Evolutionary conservation across 2,888 invertebrate genomes (phyloP).

Genomic region (Pomacea canaliculata): DNA sequence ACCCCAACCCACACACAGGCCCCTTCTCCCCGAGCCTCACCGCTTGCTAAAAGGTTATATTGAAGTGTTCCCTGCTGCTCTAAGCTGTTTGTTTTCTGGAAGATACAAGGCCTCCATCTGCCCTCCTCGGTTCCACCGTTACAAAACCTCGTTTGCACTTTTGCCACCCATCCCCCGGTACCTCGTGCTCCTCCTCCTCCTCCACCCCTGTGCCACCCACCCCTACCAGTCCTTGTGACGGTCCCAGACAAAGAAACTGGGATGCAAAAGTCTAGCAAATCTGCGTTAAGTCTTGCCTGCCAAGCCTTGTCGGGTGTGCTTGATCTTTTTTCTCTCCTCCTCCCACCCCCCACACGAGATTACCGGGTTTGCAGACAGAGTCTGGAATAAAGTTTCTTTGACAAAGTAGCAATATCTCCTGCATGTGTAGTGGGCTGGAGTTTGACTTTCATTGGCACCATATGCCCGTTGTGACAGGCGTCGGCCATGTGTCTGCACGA

Average conservation of each 20-base stretch:
- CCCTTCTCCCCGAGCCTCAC: conserved; percentile 1
- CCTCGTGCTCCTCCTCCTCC: background rate
- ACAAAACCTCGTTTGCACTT: conserved; percentile 17
- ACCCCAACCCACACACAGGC: background rate
- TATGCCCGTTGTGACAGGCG: conserved; percentile 20
- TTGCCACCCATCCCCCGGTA: conserved; percentile 1
- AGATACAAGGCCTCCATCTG: conserved; percentile 27
- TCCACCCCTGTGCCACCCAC: background rate
- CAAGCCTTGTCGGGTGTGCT: conserved; percentile 3
- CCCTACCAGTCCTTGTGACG: conserved; percentile 4
- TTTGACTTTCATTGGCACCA: conserved; percentile 24
- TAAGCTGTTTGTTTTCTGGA: conserved; percentile 24
- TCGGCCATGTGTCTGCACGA: background rate
- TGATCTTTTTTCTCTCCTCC: background rate
- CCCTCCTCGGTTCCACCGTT: conserved; percentile 8
- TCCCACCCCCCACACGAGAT: background rate
- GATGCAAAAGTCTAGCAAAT: conserved; percentile 12
- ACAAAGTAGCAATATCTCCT: conserved; percentile 26
- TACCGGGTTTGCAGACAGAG: conserved; percentile 7
- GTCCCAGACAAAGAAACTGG: conserved; percentile 21
- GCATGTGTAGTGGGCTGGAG: background rate
- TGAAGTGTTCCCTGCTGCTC: conserved; percentile 27
- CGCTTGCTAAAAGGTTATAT: conserved; percentile 13
- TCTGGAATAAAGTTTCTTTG: background rate
- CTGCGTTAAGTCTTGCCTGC: conserved; percentile 17